Percentiles rank a stretch among this genome's conserved stretches.
These are phyloP conservation scores for Xanthia icteritia DNA, from an alignment of 2,888 invertebrate species.

Conservation along the genomic window DNA sequence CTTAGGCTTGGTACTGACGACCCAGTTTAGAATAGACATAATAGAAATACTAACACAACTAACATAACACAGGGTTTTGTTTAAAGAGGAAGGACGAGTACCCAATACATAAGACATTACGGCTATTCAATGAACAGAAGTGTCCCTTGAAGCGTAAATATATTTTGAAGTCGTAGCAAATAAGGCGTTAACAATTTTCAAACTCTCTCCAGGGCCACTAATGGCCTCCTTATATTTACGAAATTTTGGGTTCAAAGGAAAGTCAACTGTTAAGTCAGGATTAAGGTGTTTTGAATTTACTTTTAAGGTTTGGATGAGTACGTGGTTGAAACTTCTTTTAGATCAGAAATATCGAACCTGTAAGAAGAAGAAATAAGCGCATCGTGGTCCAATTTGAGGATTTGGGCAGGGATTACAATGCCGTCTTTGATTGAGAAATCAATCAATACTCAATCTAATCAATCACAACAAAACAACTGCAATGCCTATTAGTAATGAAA, in stretches of 20 bases:
- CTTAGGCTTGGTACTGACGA: conserved; percentile 11
- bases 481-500: background rate
- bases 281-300: conserved; percentile 32
- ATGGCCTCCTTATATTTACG: conserved; percentile 25
- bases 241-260: conserved; percentile 46
- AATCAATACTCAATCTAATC: background rate
- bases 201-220: conserved; percentile 25
- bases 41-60: conserved; percentile 13
- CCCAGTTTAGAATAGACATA: conserved; percentile 34
- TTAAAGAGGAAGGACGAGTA: conserved; percentile 30
- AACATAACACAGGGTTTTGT: conserved; percentile 30
- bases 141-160: conserved; percentile 44
- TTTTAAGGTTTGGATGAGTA: conserved; percentile 6
- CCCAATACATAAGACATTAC: conserved; percentile 45
- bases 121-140: conserved; percentile 52
- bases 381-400: background rate
- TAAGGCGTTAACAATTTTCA: conserved; percentile 35
- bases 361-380: background rate
- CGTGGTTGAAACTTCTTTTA: conserved; percentile 15
- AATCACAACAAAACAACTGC: background rate
- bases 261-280: conserved; percentile 35
- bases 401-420: background rate
- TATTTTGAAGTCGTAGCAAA: conserved; percentile 38
- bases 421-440: background rate
- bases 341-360: background rate